phyloP scores from a whole-genome alignment of 2,888 invertebrate genomes.

The Mycalesis mineus region DNA sequence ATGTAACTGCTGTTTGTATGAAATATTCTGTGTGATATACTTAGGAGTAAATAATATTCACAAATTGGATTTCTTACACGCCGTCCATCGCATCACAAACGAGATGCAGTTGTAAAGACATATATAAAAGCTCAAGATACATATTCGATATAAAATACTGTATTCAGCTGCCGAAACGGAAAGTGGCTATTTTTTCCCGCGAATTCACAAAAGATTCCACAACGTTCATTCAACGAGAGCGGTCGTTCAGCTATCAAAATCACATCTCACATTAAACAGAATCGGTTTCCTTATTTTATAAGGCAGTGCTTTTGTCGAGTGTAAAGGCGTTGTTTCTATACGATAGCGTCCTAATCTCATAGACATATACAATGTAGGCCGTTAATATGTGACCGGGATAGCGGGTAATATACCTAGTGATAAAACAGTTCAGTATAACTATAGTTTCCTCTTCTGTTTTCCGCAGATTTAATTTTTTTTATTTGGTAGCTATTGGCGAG shows the following conservation, averaged over 20 bases:
- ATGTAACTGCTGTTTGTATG: not conserved
- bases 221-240: slow-evolving; percentile 46
- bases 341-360: slow-evolving; percentile 21
- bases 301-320: slow-evolving; percentile 68
- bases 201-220: slow-evolving; percentile 45
- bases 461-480: no score
- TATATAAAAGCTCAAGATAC: slow-evolving; percentile 67
- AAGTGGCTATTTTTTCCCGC: slow-evolving; percentile 23
- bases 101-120: slow-evolving; percentile 48
- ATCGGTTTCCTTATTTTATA: slow-evolving; percentile 59
- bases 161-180: slow-evolving; percentile 32
- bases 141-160: slow-evolving; percentile 37
- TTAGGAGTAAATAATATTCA: slow-evolving; percentile 33
- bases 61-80: slow-evolving; percentile 28
- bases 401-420: not conserved
- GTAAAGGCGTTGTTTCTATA: slow-evolving; percentile 21
- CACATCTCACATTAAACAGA: slow-evolving; percentile 37
- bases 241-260: slow-evolving; percentile 43
- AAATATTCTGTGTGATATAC: slow-evolving; percentile 14
- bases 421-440: not conserved
- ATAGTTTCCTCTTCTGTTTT: not conserved
- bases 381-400: not conserved
- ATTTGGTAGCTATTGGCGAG: no score
- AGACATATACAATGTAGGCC: slow-evolving; percentile 17
- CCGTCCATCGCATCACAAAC: slow-evolving; percentile 40